Base-by-base conservation (phyloP, 2,113 vertebrate genomes). In the Callithrix jacchus region DNA sequence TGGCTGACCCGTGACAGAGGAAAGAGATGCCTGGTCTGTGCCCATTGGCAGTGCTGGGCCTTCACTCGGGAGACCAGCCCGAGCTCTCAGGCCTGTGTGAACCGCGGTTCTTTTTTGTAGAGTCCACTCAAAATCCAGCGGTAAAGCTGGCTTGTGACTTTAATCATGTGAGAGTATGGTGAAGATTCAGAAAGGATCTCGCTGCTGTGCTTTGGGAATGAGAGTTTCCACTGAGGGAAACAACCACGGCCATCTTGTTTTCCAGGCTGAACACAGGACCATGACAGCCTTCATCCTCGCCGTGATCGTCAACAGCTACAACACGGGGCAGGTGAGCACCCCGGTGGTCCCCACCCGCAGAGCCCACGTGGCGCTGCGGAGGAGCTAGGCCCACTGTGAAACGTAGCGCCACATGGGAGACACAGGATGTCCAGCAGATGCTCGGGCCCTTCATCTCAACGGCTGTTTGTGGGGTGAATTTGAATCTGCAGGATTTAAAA, bases 211-310 rank as follows among this genome's bases (percentile, higher is more conserved):
- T 1, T 2, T 8, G 21, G 79, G 25, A 18, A 14, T 37, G 52
- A 8, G 13, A 23, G 37, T 30, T 14, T 23, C 76, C 61, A 0
- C 3, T 37, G 6, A 1, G 6, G 18, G 30, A 54, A n/a, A 2
- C 4, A 8, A 13, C 68, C 35, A 5, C 42, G 3, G 8, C 9
- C 2, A 25, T 1, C 86, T 96, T 95, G 94, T 85, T 52, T 98
- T 98, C 0, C 98, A 99, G 99, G 99, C 99, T 6, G 99, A 99
- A 82, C 99, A 99, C 97, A 99, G 99, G 89, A 99, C 99, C 0
- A 99, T 99, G 99, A 99, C 99, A 0, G 99, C 99, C 1, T 99
- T 99, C 98, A 99, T 99, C 92, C 98, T 99, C 80, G 99, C 99
- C 18, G 99, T 99, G 37, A 99, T 99, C 0, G 99, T 99, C 86